phyloP scores from a whole-genome alignment of 2,113 vertebrate species.

The Menidia beryllina region DNA sequence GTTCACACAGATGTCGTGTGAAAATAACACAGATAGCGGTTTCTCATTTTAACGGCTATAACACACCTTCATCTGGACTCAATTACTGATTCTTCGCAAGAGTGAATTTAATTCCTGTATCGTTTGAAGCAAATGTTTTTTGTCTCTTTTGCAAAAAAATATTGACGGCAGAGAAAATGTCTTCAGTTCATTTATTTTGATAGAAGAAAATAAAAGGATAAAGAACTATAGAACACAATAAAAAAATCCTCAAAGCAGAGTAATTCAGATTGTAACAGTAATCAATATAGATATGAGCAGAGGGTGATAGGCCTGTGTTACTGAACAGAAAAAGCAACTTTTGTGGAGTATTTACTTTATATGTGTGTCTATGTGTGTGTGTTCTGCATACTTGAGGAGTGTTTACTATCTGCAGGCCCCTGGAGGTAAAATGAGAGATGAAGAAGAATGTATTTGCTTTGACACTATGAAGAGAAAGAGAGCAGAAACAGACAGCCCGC shows the following conservation, averaged over 20 bases:
- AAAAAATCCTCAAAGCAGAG: not conserved
- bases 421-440: slow-evolving; percentile 46
- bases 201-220: too few species aligned
- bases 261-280: slow-evolving; percentile 8
- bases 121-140: too few species aligned
- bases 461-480: slow-evolving; percentile 43
- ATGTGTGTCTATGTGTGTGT: slow-evolving; percentile 5
- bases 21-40: too few species aligned
- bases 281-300: slow-evolving; percentile 31
- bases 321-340: slow-evolving; percentile 7
- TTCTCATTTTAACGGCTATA: too few species aligned
- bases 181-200: too few species aligned
- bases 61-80: too few species aligned
- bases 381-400: slow-evolving; percentile 40
- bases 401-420: slow-evolving; percentile 45
- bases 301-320: not conserved
- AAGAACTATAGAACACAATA: not conserved
- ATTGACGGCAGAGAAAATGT: too few species aligned
- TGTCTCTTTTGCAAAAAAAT: too few species aligned
- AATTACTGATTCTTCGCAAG: too few species aligned
- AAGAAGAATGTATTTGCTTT: slow-evolving; percentile 62
- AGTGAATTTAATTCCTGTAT: too few species aligned
- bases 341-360: slow-evolving; percentile 18
- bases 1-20: not conserved
- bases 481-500: slow-evolving; percentile 39